Percentiles rank a stretch among this genome's conserved stretches.
Conservation (phyloP, 2,113 vertebrate genomes). For the Dascyllus trimaculatus region DNA sequence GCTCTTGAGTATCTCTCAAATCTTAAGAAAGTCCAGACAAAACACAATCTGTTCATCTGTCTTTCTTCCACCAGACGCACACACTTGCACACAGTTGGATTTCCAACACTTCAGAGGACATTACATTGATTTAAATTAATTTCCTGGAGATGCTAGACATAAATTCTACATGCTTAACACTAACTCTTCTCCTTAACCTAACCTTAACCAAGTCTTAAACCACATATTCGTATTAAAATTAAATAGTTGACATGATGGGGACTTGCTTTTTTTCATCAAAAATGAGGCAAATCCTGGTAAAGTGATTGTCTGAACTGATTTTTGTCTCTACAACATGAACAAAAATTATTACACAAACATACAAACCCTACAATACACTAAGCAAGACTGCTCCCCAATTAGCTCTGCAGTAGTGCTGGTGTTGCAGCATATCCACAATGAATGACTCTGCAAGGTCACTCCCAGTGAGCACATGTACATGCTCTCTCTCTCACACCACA, state of each 20-base stretch:
- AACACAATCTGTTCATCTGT: constrained; percentile 67
- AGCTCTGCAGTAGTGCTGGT: constrained; percentile 61
- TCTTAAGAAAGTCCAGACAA: constrained; percentile 64
- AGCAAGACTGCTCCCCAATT: constrained; percentile 63
- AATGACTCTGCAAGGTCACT: constrained; percentile 80
- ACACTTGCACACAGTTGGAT: background rate
- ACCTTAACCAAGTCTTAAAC: background rate
- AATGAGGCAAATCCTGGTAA: background rate
- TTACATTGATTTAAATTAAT: constrained; percentile 14
- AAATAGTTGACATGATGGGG: background rate
- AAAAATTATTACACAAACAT: background rate
- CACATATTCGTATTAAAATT: constrained; percentile 2
- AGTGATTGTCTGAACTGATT: constrained; percentile 1
- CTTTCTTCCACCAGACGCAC: constrained; percentile 28
- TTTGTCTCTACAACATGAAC: background rate
- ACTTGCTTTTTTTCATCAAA: background rate
- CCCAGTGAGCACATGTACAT: constrained; percentile 44
- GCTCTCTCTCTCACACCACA: constrained; percentile 28
- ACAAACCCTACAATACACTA: constrained; percentile 27
- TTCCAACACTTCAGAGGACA: constrained; percentile 10
- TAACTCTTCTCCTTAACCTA: background rate
- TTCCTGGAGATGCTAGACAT: background rate
- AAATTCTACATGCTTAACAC: constrained; percentile 2
- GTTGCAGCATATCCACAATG: constrained; percentile 64
- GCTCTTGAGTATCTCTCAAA: constrained; percentile 60